Evolutionary conservation across 1,140 invertebrate genomes (phyloP), one percentile per base, ranked within the genome.

Genomic region (Dolichoris vasculosae): DNA sequence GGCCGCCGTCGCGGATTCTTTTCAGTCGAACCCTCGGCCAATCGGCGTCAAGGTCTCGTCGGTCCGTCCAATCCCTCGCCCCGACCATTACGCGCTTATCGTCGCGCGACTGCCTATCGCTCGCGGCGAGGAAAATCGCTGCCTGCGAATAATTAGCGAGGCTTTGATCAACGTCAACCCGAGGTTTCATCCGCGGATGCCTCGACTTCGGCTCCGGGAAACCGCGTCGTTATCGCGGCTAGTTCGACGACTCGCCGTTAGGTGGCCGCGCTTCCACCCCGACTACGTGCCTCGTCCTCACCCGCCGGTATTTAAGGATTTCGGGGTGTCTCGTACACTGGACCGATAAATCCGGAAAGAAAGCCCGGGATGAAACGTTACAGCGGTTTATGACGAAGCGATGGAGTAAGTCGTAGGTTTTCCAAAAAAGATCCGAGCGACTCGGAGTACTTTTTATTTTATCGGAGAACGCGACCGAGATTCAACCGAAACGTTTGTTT

Each of bases 81-180:
- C 71, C 87, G 75, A 35, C 79, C 84, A 88, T 91, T 91, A 91
- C 90, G 89, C 91, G 89, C 89, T 91, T 90, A 90, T 92, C 91
- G 90, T 90, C 88, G 86, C 87, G 43, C 73, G 40, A 48, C 40
- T 17, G 40, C 46, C 30, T 20, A 7, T 38, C 85, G 84, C 86
- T 84, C 88, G 78, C 87, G 88, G 88, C 88, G 86, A 90, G 91
- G 90, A 90, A 92, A 92, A 92, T 91, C 90, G 91, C 92, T 93
- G 90, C 92, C 92, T 93, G 93, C 93, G 92, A 93, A 93, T 93
- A 93, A 93, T 93, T 93, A 93, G 93, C 92, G 90, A 92, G 92
- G 89, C 91, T 93, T 93, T 93, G 92, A 93, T 93, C 93, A 93
- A 92, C 90, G 91, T 91, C 30, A 38, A 23, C 26, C n/a, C 43